phyloP scores from a whole-genome alignment of 2,888 invertebrate genomes.

The Tenthredo mesomela region DNA sequence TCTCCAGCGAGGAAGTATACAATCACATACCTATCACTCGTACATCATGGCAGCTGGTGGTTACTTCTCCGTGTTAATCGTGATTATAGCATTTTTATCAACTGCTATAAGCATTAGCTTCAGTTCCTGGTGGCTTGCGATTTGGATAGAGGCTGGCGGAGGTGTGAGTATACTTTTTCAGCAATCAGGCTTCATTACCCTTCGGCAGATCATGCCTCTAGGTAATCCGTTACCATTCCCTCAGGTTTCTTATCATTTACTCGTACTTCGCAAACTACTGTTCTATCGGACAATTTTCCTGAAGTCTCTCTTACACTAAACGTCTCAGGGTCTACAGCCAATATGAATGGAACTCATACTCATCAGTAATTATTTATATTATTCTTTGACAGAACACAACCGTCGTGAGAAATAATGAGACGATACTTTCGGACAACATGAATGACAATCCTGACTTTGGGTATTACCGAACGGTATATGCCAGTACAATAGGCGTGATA shows the following conservation, averaged over 20 bases:
- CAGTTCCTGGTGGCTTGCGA: constrained; percentile 82
- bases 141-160: constrained; percentile 78
- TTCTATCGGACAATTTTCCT: not conserved
- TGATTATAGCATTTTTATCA: constrained; percentile 77
- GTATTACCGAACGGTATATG: constrained; percentile 80
- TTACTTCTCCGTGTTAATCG: constrained; percentile 73
- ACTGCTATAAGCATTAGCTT: constrained; percentile 80
- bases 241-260: not conserved
- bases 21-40: constrained; percentile 74
- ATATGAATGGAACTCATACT: not conserved
- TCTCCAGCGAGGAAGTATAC: constrained; percentile 70
- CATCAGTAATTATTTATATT: not conserved
- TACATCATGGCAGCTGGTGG: constrained; percentile 81
- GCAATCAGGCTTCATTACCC: not conserved
- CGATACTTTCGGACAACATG: constrained; percentile 72
- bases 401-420: constrained; percentile 59
- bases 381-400: constrained; percentile 63
- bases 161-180: constrained; percentile 68
- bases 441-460: constrained; percentile 79
- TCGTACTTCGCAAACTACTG: not conserved
- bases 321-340: not conserved
- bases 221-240: not conserved
- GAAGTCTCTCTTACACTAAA: not conserved
- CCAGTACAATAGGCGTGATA: constrained; percentile 78
- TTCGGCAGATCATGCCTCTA: not conserved